A percentile compares a stretch with the other conserved stretches of the same genome.
These are phyloP conservation scores for Actias luna DNA, from an alignment of 2,888 invertebrate genomes.

Conservation along the genomic window DNA sequence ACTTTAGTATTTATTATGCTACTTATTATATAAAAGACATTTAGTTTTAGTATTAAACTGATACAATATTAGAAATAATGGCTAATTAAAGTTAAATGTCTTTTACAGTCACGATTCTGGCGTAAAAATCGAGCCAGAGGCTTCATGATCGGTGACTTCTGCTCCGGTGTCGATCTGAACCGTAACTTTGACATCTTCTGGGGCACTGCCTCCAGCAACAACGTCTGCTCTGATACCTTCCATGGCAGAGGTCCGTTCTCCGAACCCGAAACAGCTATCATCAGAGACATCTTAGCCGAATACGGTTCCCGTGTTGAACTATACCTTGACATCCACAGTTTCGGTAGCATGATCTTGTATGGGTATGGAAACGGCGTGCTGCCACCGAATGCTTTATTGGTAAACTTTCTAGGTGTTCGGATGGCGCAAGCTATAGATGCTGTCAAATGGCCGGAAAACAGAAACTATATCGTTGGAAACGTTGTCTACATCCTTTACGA, in stretches of 20 bases:
- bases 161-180: constrained; percentile 88
- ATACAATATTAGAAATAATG: not conserved
- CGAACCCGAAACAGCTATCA: constrained; percentile 83
- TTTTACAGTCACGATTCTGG: constrained; percentile 81
- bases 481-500: constrained; percentile 72
- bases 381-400: constrained; percentile 70
- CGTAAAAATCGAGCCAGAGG: constrained; percentile 83
- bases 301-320: constrained; percentile 76
- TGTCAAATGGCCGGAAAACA: constrained; percentile 64
- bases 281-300: constrained; percentile 80
- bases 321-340: constrained; percentile 89
- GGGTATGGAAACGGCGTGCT: constrained; percentile 62
- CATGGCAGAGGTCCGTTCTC: constrained; percentile 84
- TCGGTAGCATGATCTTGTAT: constrained; percentile 82
- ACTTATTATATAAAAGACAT: not conserved
- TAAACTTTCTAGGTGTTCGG: constrained; percentile 59
- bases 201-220: constrained; percentile 76
- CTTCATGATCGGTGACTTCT: constrained; percentile 50
- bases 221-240: constrained; percentile 83
- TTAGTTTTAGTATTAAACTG: not conserved
- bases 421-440: constrained; percentile 70
- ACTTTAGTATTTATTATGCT: too few relatives aligned
- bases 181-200: constrained; percentile 88
- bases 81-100: not conserved
- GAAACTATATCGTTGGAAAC: constrained; percentile 75